phyloP scores from a whole-genome alignment of 2,113 vertebrate genomes.

The Oplegnathus fasciatus region DNA sequence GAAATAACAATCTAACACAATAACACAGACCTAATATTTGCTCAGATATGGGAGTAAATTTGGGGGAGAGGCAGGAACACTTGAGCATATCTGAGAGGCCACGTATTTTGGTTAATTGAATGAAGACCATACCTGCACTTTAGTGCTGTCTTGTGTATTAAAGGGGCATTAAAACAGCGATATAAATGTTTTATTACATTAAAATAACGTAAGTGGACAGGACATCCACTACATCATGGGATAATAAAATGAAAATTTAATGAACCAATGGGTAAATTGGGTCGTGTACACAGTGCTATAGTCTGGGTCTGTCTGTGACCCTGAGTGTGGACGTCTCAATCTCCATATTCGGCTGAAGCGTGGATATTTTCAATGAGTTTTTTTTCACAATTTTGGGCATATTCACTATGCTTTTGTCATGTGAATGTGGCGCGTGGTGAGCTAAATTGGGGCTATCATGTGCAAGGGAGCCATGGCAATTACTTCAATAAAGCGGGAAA shows the following conservation, averaged over 20 bases:
- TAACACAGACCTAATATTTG: constrained; percentile 28
- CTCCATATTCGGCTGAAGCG: constrained; percentile 14
- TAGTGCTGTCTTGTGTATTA: constrained; percentile 37
- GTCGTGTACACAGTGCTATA: constrained; percentile 47
- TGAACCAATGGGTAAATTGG: constrained; percentile 57
- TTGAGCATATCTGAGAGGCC: constrained; percentile 2
- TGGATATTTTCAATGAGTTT: neutral
- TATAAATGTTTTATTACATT: constrained; percentile 71
- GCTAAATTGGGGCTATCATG: constrained; percentile 14
- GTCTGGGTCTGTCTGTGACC: constrained; percentile 45
- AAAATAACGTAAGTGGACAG: constrained; percentile 58
- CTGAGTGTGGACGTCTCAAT: neutral
- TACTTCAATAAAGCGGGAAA: constrained; percentile 17
- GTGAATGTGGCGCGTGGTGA: constrained; percentile 8
- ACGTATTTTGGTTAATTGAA: constrained; percentile 39
- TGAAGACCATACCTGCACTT: constrained; percentile 49
- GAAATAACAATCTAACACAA: constrained; percentile 22
- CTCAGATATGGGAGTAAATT: neutral
- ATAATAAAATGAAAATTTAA: constrained; percentile 68
- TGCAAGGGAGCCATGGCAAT: constrained; percentile 14
- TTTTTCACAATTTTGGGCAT: neutral
- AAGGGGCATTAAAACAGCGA: constrained; percentile 42
- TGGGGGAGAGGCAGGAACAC: neutral
- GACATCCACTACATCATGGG: constrained; percentile 51
- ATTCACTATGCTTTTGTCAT: constrained; percentile 1